Base-by-base conservation (phyloP, 2,797 vertebrate species). In the Myotis myotis region DNA sequence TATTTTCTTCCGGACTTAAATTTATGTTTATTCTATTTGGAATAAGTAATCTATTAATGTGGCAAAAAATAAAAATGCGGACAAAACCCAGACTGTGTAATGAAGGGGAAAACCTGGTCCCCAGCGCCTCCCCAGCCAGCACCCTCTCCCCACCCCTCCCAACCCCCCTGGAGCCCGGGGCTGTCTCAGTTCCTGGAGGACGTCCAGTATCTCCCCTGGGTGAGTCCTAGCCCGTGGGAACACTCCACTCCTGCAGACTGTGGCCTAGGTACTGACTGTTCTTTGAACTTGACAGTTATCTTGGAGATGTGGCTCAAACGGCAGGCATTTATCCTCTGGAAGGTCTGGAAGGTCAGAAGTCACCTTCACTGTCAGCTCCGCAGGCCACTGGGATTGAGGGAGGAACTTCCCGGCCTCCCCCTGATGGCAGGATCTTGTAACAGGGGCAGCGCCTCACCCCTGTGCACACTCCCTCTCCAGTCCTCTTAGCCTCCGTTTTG, bases 1-100 rank as follows among this genome's bases (percentile, higher is more conserved):
- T 22, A 23, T 72, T 72, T 84, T 30, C 44, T 82, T 51, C 36
- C n/a, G 66, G 30, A 38, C 74, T 79, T 83, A 60, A 72, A 64
- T 71, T 79, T 22, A 6, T 81, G 44, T 75, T 51, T 36, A 55
- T 55, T 89, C 82, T 80, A 20, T 64, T 92, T 86, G 41, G 30
- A n/a, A 8, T 36, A 79, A 64, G 10, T 64, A 47, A 81, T 11
- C 23, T 25, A 57, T 16, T 36, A 36, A 62, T 13, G 1, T 47
- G 25, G 30, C 28, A 19, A 70, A 36, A 60, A 53, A 33, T 20
- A 83, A 25, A 79, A 44, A 36, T 2, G 28, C 7, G 30, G 11
- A 28, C 0, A 0, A 36, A 47, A 49, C 5, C 22, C 51, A 86
- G 86, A 11, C 55, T 28, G 9, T 53, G 36, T 53, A 20, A 16